Evolutionary conservation across 1,140 invertebrate genomes (phyloP).

Genomic region (Zaprionus capensis): DNA sequence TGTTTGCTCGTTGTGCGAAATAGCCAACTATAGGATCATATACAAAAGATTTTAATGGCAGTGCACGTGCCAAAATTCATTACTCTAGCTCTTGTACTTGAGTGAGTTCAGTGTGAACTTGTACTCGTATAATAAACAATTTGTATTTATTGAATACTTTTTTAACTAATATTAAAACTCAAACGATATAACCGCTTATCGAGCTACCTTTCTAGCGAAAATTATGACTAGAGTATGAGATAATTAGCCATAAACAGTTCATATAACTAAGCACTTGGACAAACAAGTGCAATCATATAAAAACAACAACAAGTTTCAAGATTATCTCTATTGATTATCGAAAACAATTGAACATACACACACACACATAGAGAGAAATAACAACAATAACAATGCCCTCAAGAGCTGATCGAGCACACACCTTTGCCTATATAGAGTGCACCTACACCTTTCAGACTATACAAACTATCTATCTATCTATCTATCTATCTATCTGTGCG

Average conservation of each 20-base stretch:
- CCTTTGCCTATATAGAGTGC: not conserved
- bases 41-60: not conserved
- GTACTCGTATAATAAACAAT: no score
- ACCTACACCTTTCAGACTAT: not conserved
- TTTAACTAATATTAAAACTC: no score
- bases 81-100: not conserved
- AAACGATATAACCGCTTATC: not conserved
- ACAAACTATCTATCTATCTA: not conserved
- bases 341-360: constrained; percentile 9
- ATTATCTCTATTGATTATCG: constrained; percentile 14
- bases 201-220: no score
- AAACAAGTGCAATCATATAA: constrained; percentile 4
- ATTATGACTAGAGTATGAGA: not conserved
- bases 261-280: not conserved
- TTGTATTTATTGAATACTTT: no score
- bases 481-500: not conserved
- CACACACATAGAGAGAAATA: not conserved
- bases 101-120: not conserved
- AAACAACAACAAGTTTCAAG: constrained; percentile 10
- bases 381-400: constrained; percentile 4
- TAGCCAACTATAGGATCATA: not conserved
- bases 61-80: not conserved
- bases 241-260: constrained; percentile 2
- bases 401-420: not conserved
- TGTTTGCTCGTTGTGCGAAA: not conserved